Conservation (phyloP, 2,113 vertebrate species). For the Numenius arquata region DNA sequence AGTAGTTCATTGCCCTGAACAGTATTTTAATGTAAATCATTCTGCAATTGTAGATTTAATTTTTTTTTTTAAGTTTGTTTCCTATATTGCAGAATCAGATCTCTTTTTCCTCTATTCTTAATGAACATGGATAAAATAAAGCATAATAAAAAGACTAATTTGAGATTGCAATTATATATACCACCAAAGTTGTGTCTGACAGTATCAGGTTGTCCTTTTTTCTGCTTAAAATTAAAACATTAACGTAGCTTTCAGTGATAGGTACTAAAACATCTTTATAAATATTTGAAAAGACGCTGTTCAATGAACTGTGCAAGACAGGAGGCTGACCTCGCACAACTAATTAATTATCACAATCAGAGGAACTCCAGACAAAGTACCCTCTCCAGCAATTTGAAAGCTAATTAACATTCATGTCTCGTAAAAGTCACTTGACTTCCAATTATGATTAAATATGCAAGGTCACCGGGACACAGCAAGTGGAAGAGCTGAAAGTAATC, state of each 20-base stretch:
- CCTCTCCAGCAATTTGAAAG: conserved; percentile 61
- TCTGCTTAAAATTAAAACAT: conserved; percentile 31
- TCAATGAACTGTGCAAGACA: conserved; percentile 63
- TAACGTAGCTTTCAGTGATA: conserved; percentile 24
- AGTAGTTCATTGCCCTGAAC: neutral
- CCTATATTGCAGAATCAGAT: neutral
- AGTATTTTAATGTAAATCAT: neutral
- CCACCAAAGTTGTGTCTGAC: neutral
- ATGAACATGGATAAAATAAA: neutral
- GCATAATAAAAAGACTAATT: neutral
- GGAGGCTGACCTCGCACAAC: conserved; percentile 55
- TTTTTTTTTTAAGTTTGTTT: neutral
- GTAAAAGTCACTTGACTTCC: conserved; percentile 70
- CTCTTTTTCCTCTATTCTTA: neutral
- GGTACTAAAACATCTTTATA: conserved; percentile 65
- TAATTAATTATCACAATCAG: conserved; percentile 75
- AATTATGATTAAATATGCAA: conserved; percentile 72
- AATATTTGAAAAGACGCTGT: conserved; percentile 65
- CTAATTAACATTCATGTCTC: conserved; percentile 69
- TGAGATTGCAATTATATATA: neutral
- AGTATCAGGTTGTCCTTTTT: conserved; percentile 5
- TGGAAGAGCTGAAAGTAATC: conserved; percentile 34
- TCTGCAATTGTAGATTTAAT: neutral
- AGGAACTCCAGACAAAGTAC: conserved; percentile 69
- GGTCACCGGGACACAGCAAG: conserved; percentile 57